These are phyloP conservation scores for Apodemia zela DNA, from an alignment of 2,888 invertebrate genomes.

Conservation along the genomic window DNA sequence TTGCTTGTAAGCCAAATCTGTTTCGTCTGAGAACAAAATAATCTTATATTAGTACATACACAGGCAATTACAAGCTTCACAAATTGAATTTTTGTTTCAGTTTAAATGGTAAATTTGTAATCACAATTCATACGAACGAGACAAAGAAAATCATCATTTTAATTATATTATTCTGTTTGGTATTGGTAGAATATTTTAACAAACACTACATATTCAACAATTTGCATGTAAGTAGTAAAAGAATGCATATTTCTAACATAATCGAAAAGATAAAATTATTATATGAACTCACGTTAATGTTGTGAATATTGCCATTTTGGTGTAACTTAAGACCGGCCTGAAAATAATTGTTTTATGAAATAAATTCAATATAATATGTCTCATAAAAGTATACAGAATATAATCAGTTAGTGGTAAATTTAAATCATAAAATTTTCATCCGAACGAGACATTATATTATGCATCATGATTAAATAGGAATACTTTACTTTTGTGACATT, in stretches of 20 bases:
- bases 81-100: constrained; percentile 36
- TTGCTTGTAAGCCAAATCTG: no score
- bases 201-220: no score
- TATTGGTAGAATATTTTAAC: no score
- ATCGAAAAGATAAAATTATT: no score
- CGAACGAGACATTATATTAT: constrained; percentile 63
- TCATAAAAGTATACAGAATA: constrained; percentile 19
- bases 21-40: not conserved
- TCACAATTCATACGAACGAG: constrained; percentile 64
- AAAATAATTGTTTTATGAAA: not conserved
- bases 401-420: constrained; percentile 45
- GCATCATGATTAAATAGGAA: constrained; percentile 44
- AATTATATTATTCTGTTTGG: not conserved
- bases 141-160: constrained; percentile 46
- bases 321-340: not conserved
- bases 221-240: no score
- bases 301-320: not conserved
- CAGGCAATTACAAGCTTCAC: not conserved
- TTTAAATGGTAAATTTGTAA: constrained; percentile 51
- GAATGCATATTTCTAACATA: no score
- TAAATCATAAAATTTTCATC: constrained; percentile 59
- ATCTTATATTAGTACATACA: not conserved
- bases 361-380: no score
- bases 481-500: no score
- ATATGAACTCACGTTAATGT: not conserved